Conservation (phyloP, 2,888 invertebrate genomes). For the Drosophila emarginata region DNA sequence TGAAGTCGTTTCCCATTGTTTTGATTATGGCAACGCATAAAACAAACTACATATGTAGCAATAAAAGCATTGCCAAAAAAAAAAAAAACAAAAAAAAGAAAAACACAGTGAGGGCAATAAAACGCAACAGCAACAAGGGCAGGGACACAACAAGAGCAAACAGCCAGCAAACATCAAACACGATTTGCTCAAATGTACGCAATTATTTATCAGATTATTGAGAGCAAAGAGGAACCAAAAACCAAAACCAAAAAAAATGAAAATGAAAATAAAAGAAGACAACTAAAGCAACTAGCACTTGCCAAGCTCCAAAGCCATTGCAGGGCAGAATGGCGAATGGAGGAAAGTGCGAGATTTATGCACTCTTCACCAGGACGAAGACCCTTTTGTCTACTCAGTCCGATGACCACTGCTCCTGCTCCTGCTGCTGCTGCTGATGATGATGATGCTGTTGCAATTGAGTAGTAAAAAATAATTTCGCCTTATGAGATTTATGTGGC, state of each 20-base stretch:
- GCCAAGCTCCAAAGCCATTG: slow-evolving; percentile 27
- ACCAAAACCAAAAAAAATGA: slow-evolving; percentile 6
- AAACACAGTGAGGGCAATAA: slow-evolving; percentile 34
- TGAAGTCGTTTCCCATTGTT: slow-evolving; percentile 39
- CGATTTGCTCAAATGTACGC: slow-evolving; percentile 81
- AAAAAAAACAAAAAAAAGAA: slow-evolving; percentile 63
- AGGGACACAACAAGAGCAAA: slow-evolving; percentile 48
- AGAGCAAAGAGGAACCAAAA: slow-evolving; percentile 29
- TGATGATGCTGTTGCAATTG: slow-evolving; percentile 66
- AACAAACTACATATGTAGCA: slow-evolving; percentile 74
- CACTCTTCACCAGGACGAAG: slow-evolving; percentile 65
- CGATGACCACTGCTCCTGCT: slow-evolving; percentile 18
- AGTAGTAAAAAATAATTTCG: slow-evolving; percentile 78
- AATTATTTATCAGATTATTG: slow-evolving; percentile 79
- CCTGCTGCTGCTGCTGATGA: slow-evolving; percentile 12
- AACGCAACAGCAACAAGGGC: slow-evolving; percentile 48
- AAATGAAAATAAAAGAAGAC: slow-evolving; percentile 15
- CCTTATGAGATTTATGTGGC: slow-evolving; percentile 79
- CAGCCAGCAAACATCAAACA: slow-evolving; percentile 77
- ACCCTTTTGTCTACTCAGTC: slow-evolving; percentile 62
- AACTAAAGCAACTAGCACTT: slow-evolving; percentile 33
- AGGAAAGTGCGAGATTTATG: slow-evolving; percentile 68
- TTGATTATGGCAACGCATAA: slow-evolving; percentile 53
- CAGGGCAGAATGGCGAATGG: not conserved
- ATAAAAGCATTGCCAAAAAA: slow-evolving; percentile 68